These are phyloP conservation scores for Indri indri DNA, from an alignment of 2,113 vertebrate genomes.

Conservation along the genomic window DNA sequence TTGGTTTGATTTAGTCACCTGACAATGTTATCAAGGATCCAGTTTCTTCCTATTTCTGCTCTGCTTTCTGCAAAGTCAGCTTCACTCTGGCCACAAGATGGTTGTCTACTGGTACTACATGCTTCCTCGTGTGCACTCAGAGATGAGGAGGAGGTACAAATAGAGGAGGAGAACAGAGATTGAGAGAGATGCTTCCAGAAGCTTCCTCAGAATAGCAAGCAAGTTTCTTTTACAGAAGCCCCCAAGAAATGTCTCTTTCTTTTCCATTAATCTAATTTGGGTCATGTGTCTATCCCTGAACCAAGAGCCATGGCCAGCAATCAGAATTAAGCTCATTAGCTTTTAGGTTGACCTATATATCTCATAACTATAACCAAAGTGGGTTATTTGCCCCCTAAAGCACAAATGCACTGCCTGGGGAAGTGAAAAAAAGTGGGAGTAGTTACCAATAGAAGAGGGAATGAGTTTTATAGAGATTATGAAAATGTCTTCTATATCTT, in stretches of 20 bases:
- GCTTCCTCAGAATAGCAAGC: not conserved
- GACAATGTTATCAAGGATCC: not conserved
- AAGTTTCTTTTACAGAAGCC: not conserved
- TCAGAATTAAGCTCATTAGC: constrained; percentile 33
- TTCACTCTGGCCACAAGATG: not conserved
- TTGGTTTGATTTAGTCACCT: not conserved
- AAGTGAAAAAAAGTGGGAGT: not conserved
- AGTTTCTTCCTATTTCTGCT: constrained; percentile 19
- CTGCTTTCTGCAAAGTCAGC: not conserved
- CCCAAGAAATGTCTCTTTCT: not conserved
- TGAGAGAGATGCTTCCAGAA: not conserved
- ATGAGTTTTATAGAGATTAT: constrained; percentile 7
- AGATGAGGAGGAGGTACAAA: not conserved
- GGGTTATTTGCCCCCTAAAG: not conserved
- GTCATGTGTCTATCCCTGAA: not conserved
- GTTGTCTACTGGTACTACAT: not conserved
- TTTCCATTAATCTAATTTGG: constrained; percentile 10
- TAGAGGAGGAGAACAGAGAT: not conserved
- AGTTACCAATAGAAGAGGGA: not conserved
- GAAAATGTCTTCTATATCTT: constrained; percentile 11
- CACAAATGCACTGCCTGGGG: not conserved
- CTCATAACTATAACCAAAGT: not conserved
- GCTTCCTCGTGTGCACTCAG: not conserved
- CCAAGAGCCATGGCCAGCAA: not conserved
- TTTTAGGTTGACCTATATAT: constrained; percentile 38